Conservation (phyloP, 2,888 invertebrate species). For the Lypha dubia region DNA sequence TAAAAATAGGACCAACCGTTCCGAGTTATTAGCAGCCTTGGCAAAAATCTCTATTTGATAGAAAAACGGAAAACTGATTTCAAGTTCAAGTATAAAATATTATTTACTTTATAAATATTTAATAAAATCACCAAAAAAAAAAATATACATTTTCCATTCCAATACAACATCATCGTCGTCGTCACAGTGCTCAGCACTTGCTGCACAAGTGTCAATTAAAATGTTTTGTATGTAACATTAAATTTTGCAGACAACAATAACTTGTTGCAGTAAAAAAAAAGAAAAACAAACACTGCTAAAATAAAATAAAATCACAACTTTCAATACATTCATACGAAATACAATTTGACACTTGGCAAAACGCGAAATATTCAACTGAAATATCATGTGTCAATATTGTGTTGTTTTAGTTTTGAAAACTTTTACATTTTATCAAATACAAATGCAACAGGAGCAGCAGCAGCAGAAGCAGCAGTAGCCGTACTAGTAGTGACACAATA, state of each 20-base stretch:
- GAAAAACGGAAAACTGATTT: too few species aligned
- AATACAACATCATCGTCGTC: neutral
- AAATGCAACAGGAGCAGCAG: constrained; percentile 19
- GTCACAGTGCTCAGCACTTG: constrained; percentile 40
- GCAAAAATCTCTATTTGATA: too few species aligned
- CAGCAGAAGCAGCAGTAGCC: neutral
- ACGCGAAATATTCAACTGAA: constrained; percentile 60
- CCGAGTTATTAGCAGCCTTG: too few species aligned
- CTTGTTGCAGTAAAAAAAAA: constrained; percentile 39
- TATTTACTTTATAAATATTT: too few species aligned
- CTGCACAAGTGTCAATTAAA: constrained; percentile 59
- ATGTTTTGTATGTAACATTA: constrained; percentile 26
- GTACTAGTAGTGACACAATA: constrained; percentile 39
- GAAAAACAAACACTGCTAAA: neutral
- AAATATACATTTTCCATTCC: too few species aligned
- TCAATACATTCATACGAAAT: constrained; percentile 33
- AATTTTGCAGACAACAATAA: constrained; percentile 57
- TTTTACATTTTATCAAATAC: constrained; percentile 49
- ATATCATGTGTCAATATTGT: constrained; percentile 59
- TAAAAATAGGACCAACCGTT: too few species aligned
- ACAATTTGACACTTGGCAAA: constrained; percentile 65
- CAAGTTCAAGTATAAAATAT: too few species aligned
- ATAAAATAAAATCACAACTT: constrained; percentile 53
- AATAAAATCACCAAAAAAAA: too few species aligned
- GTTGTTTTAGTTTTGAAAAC: constrained; percentile 33